Conservation (phyloP, 2,888 invertebrate genomes). For the Tanaodytes sp. region DNA sequence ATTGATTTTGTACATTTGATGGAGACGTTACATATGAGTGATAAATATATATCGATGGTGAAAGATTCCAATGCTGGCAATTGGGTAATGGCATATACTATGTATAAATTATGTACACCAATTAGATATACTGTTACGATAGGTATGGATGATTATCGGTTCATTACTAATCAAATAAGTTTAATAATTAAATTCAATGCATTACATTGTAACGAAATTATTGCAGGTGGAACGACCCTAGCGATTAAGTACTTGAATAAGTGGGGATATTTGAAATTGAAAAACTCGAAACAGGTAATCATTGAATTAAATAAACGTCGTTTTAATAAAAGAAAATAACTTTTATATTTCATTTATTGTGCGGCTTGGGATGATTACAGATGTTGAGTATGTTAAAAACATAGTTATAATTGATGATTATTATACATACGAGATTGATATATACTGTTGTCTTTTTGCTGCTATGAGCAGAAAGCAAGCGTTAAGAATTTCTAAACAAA, state of each 20-base stretch:
- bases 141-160: too few species aligned
- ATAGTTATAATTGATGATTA: neutral
- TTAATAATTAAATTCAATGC: too few species aligned
- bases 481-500: too few species aligned
- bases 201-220: too few species aligned
- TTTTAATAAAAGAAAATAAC: too few species aligned
- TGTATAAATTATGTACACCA: slow-evolving; percentile 95
- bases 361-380: slow-evolving; percentile 27
- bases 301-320: neutral
- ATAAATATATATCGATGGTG: slow-evolving; percentile 83
- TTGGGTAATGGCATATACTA: slow-evolving; percentile 89
- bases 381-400: slow-evolving; percentile 38
- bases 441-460: too few species aligned
- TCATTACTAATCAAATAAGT: too few species aligned
- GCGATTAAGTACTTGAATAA: slow-evolving; percentile 86
- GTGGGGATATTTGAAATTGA: slow-evolving; percentile 79
- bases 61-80: slow-evolving; percentile 88
- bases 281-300: slow-evolving; percentile 49
- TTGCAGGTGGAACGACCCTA: slow-evolving; percentile 86
- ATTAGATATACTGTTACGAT: slow-evolving; percentile 93
- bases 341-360: too few species aligned
- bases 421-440: too few species aligned
- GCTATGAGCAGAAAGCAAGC: too few species aligned
- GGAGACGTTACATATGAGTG: slow-evolving; percentile 85
- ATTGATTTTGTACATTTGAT: slow-evolving; percentile 88